phyloP scores from a whole-genome alignment of 2,888 invertebrate species.

The Pandemis corylana region DNA sequence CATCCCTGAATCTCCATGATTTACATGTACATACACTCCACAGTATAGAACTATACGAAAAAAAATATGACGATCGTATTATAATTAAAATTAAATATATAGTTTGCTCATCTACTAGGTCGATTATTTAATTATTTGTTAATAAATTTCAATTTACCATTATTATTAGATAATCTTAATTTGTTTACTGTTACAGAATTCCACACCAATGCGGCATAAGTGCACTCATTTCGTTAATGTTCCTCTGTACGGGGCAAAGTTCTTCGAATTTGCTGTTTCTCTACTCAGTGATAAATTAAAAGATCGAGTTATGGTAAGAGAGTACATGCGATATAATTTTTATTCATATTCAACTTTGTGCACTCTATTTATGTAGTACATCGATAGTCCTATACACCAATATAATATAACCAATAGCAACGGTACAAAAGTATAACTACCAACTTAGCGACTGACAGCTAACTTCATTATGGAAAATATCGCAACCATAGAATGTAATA shows the following conservation, averaged over 20 bases:
- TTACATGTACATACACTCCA: no score
- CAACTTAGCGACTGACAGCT: conserved; percentile 29
- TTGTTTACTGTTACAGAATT: conserved; percentile 85
- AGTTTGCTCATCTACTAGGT: no score
- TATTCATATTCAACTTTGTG: not conserved
- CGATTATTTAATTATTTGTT: not conserved
- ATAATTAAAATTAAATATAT: no score
- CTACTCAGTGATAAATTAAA: conserved; percentile 93
- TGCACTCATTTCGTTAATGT: conserved; percentile 94
- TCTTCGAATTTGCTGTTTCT: conserved; percentile 93
- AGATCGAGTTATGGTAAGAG: conserved; percentile 91
- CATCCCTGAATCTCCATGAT: not conserved
- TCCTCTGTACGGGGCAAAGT: conserved; percentile 91
- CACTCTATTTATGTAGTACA: not conserved
- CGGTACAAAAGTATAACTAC: conserved; percentile 5
- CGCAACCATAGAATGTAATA: conserved; percentile 37
- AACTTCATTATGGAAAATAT: conserved; percentile 35
- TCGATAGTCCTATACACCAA: not conserved
- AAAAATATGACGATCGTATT: no score
- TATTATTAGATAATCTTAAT: no score
- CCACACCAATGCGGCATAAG: conserved; percentile 96
- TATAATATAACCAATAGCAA: not conserved
- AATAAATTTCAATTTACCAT: not conserved
- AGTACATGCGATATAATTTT: conserved; percentile 37
- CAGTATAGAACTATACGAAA: no score